Evolutionary conservation across 2,113 vertebrate genomes (phyloP).

Genomic region (Chascanopsetta lugubris): DNA sequence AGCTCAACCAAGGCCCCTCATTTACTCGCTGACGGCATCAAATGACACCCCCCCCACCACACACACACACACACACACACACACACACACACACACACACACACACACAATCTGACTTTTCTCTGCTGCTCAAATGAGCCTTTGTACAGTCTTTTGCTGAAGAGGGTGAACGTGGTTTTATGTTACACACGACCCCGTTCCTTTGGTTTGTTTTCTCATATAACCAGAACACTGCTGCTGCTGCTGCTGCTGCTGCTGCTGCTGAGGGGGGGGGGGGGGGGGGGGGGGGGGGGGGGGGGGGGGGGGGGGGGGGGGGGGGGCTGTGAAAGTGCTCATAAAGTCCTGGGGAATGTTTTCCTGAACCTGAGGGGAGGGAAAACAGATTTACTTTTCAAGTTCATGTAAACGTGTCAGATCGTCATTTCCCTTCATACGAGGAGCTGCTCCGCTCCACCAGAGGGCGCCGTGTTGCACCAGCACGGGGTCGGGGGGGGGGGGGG

Average conservation of each 20-base stretch:
- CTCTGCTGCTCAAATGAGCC: slow-evolving; percentile 48
- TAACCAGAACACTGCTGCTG: slow-evolving; percentile 23
- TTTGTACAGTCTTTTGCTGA: slow-evolving; percentile 27
- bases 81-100: slow-evolving; percentile 14
- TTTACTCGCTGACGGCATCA: slow-evolving; percentile 43
- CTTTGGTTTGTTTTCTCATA: slow-evolving; percentile 45
- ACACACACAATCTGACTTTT: slow-evolving; percentile 37
- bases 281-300: background rate
- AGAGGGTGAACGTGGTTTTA: slow-evolving; percentile 21
- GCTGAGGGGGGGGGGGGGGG: background rate
- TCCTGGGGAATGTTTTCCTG: no score
- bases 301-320: background rate
- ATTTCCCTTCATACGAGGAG: no score
- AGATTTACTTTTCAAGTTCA: no score
- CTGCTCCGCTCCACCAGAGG: no score
- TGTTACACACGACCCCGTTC: slow-evolving; percentile 31
- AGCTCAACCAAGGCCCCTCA: slow-evolving; percentile 1
- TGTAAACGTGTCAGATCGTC: no score
- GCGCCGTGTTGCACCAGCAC: no score
- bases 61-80: no score
- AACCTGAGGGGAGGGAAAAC: no score
- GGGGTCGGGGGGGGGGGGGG: no score
- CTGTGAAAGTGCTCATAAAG: no score
- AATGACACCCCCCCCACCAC: slow-evolving; percentile 19
- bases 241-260: no score